A percentile compares a stretch with the other conserved stretches of the same genome.
Evolutionary conservation across 1,140 invertebrate species (phyloP).

Genomic region (Alviniconcha marisindica): DNA sequence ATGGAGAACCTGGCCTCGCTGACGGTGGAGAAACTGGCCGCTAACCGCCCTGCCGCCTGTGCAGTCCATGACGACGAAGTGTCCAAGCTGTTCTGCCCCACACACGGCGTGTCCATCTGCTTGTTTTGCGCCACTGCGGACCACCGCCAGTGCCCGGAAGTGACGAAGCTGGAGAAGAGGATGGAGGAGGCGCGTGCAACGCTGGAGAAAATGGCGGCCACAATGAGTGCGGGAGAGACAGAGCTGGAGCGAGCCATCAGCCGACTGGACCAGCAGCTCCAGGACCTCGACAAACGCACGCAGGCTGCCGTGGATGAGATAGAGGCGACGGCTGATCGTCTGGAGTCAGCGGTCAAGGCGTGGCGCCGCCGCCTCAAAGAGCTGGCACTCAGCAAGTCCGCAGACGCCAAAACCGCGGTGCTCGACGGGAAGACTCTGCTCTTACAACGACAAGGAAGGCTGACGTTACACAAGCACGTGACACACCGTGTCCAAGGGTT

Average conservation of each 20-base stretch:
- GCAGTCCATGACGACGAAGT: not conserved
- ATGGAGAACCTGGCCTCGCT: conserved; percentile 5
- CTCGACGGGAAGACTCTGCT: not conserved
- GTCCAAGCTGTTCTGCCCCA: conserved; percentile 19
- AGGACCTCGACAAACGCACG: not conserved
- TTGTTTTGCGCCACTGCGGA: not conserved
- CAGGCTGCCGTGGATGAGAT: not conserved
- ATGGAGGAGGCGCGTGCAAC: not conserved
- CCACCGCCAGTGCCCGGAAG: not conserved
- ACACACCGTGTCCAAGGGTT: not conserved
- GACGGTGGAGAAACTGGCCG: not conserved
- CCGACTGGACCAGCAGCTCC: not conserved
- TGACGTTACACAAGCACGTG: not conserved
- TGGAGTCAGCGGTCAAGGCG: not conserved
- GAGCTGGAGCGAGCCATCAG: not conserved
- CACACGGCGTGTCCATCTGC: conserved; percentile 2
- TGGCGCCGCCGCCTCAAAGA: not conserved
- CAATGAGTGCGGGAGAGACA: not conserved
- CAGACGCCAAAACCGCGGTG: not conserved
- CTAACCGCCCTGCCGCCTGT: not conserved
- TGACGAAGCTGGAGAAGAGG: not conserved
- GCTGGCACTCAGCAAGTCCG: not conserved
- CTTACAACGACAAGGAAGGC: not conserved
- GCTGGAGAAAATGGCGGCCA: not conserved
- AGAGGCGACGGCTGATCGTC: not conserved